Percentiles rank a stretch among this genome's conserved stretches.
phyloP scores from a whole-genome alignment of 2,888 invertebrate species.

The Stenurella melanura region DNA sequence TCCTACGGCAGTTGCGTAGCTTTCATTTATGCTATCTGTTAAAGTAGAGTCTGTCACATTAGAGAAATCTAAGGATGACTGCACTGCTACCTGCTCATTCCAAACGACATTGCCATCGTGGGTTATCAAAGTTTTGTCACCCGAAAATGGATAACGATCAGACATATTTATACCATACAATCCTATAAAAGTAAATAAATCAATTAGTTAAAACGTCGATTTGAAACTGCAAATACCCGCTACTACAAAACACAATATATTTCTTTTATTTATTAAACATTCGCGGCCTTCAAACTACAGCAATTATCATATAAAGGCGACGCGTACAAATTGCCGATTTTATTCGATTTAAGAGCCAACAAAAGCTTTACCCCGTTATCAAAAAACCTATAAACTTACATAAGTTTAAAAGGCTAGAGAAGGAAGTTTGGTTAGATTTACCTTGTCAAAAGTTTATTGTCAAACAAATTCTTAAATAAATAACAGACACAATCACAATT shows the following conservation, averaged over 20 bases:
- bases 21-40: conserved; percentile 65
- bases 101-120: conserved; percentile 41
- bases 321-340: neutral
- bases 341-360: neutral
- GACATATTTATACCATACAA: conserved; percentile 35
- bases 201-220: neutral
- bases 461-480: neutral
- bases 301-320: neutral
- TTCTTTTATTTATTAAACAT: neutral
- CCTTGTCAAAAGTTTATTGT: conserved; percentile 1
- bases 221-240: neutral
- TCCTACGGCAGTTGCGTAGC: conserved; percentile 66
- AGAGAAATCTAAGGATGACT: conserved; percentile 42
- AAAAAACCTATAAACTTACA: conserved; percentile 19
- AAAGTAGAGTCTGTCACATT: conserved; percentile 45
- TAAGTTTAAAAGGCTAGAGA: conserved; percentile 39
- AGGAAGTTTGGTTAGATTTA: conserved; percentile 39
- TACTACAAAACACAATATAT: neutral
- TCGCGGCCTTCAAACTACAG: neutral
- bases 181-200: conserved; percentile 9
- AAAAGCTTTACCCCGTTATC: neutral
- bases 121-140: conserved; percentile 20
- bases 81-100: conserved; percentile 42
- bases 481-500: conserved; percentile 8
- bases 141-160: conserved; percentile 35